phyloP scores from a whole-genome alignment of 2,888 invertebrate genomes.

The Tetanocera ferruginea region DNA sequence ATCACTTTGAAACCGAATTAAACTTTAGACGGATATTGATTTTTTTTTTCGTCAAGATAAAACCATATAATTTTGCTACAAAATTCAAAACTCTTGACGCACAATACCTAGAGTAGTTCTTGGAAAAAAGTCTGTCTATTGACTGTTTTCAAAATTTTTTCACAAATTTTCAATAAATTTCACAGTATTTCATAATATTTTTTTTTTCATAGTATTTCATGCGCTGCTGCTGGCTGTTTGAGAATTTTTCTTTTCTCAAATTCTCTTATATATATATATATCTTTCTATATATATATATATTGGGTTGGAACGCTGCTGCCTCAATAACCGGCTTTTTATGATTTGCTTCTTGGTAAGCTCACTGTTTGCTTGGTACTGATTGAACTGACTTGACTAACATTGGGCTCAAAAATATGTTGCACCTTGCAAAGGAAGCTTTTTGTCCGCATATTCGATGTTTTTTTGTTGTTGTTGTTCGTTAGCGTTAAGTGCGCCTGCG shows the following conservation, averaged over 20 bases:
- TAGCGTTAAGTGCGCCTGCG: constrained; percentile 25
- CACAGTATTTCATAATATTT: neutral
- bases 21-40: constrained; percentile 71
- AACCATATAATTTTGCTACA: too few relatives aligned
- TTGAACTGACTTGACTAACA: constrained; percentile 16
- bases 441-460: constrained; percentile 20
- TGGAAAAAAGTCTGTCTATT: neutral
- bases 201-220: neutral
- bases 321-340: constrained; percentile 49
- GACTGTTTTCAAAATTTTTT: constrained; percentile 10
- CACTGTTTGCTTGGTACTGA: constrained; percentile 60
- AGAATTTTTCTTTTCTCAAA: constrained; percentile 17
- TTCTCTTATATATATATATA: constrained; percentile 39
- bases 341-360: constrained; percentile 51
- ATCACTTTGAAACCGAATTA: constrained; percentile 63
- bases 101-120: neutral
- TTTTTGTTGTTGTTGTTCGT: constrained; percentile 2
- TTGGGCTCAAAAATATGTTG: constrained; percentile 24
- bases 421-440: constrained; percentile 48
- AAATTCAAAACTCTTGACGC: neutral
- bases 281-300: constrained; percentile 20
- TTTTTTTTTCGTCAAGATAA: constrained; percentile 51
- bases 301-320: constrained; percentile 40
- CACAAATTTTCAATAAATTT: neutral
- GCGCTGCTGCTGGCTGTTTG: neutral